Percentiles rank a stretch among this genome's conserved stretches.
These are phyloP conservation scores for Ryuthela nishihirai DNA, from an alignment of 2,888 invertebrate genomes.

Conservation along the genomic window DNA sequence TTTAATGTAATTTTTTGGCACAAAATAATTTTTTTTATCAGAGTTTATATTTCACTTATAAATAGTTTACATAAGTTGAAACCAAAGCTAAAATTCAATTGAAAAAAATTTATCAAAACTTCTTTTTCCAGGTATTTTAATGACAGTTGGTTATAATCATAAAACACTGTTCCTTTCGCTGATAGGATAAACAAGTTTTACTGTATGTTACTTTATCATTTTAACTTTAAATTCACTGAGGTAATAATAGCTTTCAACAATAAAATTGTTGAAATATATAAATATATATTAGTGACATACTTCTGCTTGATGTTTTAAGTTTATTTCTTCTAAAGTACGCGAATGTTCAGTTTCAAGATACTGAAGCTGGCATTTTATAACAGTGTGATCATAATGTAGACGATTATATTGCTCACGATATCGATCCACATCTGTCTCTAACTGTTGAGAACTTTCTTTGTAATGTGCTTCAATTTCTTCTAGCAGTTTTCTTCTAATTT, in stretches of 20 bases:
- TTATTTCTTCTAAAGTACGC: constrained; percentile 18
- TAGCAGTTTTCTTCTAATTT: constrained; percentile 3
- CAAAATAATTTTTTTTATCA: too few species aligned
- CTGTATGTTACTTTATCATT: too few species aligned
- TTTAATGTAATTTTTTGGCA: too few species aligned
- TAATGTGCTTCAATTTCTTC: constrained; percentile 22
- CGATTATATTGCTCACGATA: constrained; percentile 12
- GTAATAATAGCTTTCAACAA: neutral
- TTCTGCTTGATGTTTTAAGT: constrained; percentile 22
- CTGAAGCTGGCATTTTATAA: constrained; percentile 16
- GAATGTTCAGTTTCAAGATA: constrained; percentile 16
- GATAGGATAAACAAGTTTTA: too few species aligned
- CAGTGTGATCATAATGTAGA: constrained; percentile 19
- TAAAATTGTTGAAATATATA: neutral
- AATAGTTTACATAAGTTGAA: too few species aligned
- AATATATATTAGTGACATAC: constrained; percentile 6
- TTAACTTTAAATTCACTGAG: too few species aligned
- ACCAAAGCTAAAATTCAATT: too few species aligned
- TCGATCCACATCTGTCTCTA: constrained; percentile 13
- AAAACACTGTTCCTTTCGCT: too few species aligned
- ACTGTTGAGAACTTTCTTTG: constrained; percentile 19
- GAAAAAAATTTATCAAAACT: too few species aligned
- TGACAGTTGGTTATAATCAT: too few species aligned
- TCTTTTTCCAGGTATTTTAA: too few species aligned
- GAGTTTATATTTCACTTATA: too few species aligned